phyloP scores from a whole-genome alignment of 2,797 vertebrate species.

The Trematomus bernacchii region DNA sequence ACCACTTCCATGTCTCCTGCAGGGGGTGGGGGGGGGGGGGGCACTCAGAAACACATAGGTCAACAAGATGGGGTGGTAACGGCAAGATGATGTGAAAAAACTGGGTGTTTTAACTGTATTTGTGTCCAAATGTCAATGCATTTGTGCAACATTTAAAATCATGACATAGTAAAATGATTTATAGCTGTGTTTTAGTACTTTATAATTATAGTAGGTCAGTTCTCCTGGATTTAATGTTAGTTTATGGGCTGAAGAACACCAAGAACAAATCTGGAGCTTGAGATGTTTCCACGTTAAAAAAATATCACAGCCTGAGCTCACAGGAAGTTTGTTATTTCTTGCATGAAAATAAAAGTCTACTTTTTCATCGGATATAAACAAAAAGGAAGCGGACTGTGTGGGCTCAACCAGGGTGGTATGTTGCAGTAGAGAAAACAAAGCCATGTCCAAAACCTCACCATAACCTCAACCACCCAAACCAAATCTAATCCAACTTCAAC shows the following conservation, averaged over 20 bases:
- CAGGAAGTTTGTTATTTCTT: neutral
- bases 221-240: neutral
- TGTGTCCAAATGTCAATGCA: neutral
- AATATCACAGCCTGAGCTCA: neutral
- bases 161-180: neutral
- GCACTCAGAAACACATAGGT: slow-evolving; percentile 19
- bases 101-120: neutral
- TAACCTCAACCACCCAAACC: slow-evolving; percentile 35
- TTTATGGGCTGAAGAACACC: neutral
- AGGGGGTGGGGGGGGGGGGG: neutral
- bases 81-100: neutral
- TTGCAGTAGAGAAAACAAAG: slow-evolving; percentile 26
- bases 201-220: neutral
- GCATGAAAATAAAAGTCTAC: slow-evolving; percentile 10
- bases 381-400: slow-evolving; percentile 20
- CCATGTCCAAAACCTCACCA: slow-evolving; percentile 28
- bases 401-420: slow-evolving; percentile 23
- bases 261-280: neutral
- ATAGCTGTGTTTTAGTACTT: neutral
- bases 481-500: slow-evolving; percentile 27
- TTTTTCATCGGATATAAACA: slow-evolving; percentile 18
- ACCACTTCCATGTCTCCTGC: slow-evolving; percentile 76
- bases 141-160: neutral
- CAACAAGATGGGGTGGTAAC: slow-evolving; percentile 28
- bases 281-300: neutral